These are phyloP conservation scores for Daubentonia madagascariensis DNA, from an alignment of 2,113 vertebrate species.

Conservation along the genomic window DNA sequence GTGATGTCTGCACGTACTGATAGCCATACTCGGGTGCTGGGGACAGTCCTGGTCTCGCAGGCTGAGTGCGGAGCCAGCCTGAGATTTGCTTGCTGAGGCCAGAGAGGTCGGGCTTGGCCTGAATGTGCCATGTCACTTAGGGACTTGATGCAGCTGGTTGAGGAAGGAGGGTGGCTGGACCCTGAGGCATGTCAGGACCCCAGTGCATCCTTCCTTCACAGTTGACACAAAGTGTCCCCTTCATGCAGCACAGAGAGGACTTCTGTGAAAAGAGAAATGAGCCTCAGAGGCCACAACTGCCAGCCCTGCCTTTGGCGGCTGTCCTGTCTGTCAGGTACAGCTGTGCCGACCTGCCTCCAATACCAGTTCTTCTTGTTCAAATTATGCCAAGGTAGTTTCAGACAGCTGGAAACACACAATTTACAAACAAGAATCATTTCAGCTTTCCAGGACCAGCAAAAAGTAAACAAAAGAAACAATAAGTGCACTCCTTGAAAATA, in stretches of 20 bases:
- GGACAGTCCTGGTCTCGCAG: not conserved
- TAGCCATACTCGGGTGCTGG: fast-evolving
- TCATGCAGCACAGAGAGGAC: not conserved
- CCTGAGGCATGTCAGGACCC: fast-evolving
- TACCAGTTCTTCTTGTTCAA: not conserved
- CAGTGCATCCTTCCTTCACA: not conserved
- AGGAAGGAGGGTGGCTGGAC: not conserved
- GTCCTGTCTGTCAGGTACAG: not conserved
- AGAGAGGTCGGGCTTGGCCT: fast-evolving
- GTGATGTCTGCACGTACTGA: fast-evolving
- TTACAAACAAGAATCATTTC: not conserved
- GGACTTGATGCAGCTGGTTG: not conserved
- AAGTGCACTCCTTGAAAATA: not conserved
- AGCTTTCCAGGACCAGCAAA: not conserved
- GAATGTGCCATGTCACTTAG: too few relatives aligned
- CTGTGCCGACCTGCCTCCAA: fast-evolving
- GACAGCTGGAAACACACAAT: not conserved
- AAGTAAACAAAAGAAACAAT: not conserved
- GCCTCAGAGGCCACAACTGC: not conserved
- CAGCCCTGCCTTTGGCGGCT: too few relatives aligned
- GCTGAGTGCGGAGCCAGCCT: not conserved
- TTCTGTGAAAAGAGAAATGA: not conserved
- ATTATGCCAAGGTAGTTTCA: too few relatives aligned
- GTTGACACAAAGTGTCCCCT: not conserved
- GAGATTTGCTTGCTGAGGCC: too few relatives aligned